Conservation (phyloP, 2,888 invertebrate genomes). For the Drosophila monieri region DNA sequence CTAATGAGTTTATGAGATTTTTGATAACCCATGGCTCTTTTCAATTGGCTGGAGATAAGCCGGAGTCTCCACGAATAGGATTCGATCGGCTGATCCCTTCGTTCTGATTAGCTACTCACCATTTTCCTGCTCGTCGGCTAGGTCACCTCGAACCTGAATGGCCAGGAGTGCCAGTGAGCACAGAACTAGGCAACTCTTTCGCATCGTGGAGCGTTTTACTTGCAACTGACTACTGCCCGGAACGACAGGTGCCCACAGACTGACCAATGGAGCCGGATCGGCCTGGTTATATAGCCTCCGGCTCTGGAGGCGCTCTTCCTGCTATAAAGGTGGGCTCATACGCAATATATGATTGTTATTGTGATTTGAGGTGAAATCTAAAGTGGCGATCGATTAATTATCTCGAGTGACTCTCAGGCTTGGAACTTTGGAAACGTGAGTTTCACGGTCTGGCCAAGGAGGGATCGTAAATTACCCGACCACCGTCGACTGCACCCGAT, state of each 20-base stretch:
- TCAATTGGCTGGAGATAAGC: slow-evolving; percentile 35
- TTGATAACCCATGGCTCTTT: background rate
- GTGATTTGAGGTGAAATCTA: slow-evolving; percentile 52
- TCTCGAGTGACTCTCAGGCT: slow-evolving; percentile 50
- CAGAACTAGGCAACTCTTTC: slow-evolving; percentile 4
- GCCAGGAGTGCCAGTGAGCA: slow-evolving; percentile 42
- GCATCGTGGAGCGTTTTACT: slow-evolving; percentile 14
- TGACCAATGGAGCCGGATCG: slow-evolving; percentile 20
- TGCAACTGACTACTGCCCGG: slow-evolving; percentile 14
- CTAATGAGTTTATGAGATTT: slow-evolving; percentile 26
- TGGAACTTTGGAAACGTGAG: slow-evolving; percentile 35
- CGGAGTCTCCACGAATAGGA: slow-evolving; percentile 11
- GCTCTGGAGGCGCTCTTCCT: slow-evolving; percentile 10
- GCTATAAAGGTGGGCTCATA: slow-evolving; percentile 1
- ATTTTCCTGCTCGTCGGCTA: slow-evolving; percentile 52
- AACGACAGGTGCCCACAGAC: slow-evolving; percentile 43
- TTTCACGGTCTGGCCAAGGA: slow-evolving; percentile 35
- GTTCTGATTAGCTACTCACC: slow-evolving; percentile 49
- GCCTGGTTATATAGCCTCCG: slow-evolving; percentile 60
- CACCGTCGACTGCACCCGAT: slow-evolving; percentile 22
- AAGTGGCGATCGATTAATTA: slow-evolving; percentile 53
- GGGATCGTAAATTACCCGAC: slow-evolving; percentile 46
- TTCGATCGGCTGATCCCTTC: slow-evolving; percentile 10
- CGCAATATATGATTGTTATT: slow-evolving; percentile 26
- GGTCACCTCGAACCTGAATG: slow-evolving; percentile 35